Percentiles rank a stretch among this genome's conserved stretches.
phyloP scores from a whole-genome alignment of 2,113 vertebrate genomes.

The Tretioscincus oriximinensis region DNA sequence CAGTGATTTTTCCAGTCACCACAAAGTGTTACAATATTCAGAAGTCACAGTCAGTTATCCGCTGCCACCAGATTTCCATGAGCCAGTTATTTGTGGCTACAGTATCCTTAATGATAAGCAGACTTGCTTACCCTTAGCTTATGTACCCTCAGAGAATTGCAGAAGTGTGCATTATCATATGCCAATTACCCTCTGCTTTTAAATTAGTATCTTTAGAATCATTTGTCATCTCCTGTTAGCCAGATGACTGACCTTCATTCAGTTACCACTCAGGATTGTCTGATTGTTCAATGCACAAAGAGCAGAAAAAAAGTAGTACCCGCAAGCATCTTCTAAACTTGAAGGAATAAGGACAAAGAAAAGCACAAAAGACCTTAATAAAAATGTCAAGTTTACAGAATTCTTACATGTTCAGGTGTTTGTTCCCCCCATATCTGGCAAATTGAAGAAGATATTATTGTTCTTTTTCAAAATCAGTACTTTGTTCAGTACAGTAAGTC shows the following conservation, averaged over 20 bases:
- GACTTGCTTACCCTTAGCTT: background rate
- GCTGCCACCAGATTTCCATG: too few relatives aligned
- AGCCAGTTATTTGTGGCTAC: background rate
- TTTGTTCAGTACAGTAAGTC: background rate
- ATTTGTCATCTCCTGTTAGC: background rate
- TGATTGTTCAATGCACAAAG: background rate
- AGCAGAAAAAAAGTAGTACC: background rate
- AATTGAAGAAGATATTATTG: background rate
- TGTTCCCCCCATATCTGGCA: background rate
- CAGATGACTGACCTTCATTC: background rate
- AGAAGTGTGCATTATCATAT: background rate
- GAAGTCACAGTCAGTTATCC: too few relatives aligned
- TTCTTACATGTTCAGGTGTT: background rate
- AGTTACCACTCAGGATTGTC: background rate
- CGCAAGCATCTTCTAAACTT: background rate
- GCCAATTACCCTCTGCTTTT: background rate
- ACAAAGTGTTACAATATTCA: too few relatives aligned
- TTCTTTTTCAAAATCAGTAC: background rate
- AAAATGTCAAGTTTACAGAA: background rate
- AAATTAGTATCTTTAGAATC: constrained; percentile 2
- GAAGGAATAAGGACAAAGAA: too few relatives aligned
- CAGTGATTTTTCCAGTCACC: too few relatives aligned
- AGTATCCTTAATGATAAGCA: background rate
- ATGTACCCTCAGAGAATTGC: background rate
- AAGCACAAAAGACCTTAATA: background rate